These are phyloP conservation scores for Lordiphosa clarofinis DNA, from an alignment of 1,140 invertebrate species.

Conservation along the genomic window DNA sequence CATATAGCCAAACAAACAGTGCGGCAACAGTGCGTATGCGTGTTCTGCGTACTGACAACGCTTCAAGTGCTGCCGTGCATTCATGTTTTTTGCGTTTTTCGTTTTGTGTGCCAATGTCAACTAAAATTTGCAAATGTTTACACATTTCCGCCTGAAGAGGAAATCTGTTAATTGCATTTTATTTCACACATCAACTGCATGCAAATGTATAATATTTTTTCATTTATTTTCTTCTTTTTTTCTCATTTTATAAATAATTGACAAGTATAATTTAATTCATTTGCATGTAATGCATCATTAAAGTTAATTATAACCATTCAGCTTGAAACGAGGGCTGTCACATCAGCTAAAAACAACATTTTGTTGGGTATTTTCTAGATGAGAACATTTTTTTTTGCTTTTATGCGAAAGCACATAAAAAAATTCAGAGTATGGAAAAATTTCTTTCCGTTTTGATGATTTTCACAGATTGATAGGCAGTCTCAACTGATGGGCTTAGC, in stretches of 20 bases:
- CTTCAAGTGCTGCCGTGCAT: conserved; percentile 23
- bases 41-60: conserved; percentile 13
- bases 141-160: not conserved
- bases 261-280: conserved; percentile 33
- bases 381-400: no score
- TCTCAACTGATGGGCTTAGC: no score
- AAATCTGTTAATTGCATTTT: conserved; percentile 9
- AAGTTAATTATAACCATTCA: conserved; percentile 18
- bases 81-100: conserved; percentile 13
- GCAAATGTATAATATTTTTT: conserved; percentile 2
- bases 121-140: conserved; percentile 12
- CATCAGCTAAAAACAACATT: no score
- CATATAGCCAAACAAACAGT: conserved; percentile 15
- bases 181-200: not conserved
- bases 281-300: conserved; percentile 28
- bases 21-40: conserved; percentile 44
- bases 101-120: conserved; percentile 22
- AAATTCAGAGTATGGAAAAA: no score
- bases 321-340: no score
- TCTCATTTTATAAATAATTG: conserved; percentile 33
- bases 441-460: no score
- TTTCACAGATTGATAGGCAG: no score
- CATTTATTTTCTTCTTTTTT: no score
- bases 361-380: no score
- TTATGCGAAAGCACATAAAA: no score